These are phyloP conservation scores for Drosophila villosipedis DNA, from an alignment of 2,888 invertebrate genomes.

Conservation along the genomic window DNA sequence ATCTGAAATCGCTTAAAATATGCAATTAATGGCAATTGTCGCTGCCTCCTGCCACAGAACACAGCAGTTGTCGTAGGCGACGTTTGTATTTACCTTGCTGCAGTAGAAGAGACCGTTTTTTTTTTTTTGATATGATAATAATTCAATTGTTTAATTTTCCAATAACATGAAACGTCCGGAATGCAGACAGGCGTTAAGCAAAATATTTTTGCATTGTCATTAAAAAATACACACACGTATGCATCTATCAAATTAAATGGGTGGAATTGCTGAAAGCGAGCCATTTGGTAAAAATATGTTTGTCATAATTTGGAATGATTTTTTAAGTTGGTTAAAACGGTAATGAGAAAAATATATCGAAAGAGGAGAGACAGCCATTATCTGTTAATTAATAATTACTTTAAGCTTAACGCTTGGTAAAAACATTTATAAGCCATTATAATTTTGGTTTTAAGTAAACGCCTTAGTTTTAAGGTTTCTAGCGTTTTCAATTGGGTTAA, in stretches of 20 bases:
- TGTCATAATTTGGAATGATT: background rate
- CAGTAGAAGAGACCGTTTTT: conserved; percentile 27
- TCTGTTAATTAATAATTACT: background rate
- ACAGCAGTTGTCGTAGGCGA: conserved; percentile 43
- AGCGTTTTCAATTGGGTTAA: too few species aligned
- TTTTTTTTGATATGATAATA: conserved; percentile 55
- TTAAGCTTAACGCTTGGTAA: background rate
- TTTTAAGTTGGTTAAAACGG: background rate
- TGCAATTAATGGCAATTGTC: conserved; percentile 75
- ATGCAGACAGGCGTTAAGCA: conserved; percentile 52
- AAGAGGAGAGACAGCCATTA: background rate
- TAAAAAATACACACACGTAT: conserved; percentile 20
- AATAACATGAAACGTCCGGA: conserved; percentile 25
- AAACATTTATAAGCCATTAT: background rate
- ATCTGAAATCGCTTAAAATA: conserved; percentile 64
- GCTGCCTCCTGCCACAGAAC: conserved; percentile 42
- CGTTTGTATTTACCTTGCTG: conserved; percentile 53
- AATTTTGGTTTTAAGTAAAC: background rate
- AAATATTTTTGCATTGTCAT: conserved; percentile 49
- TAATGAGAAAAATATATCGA: background rate
- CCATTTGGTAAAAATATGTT: conserved; percentile 10
- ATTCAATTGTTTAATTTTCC: conserved; percentile 65
- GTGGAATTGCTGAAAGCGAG: background rate
- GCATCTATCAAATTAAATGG: background rate
- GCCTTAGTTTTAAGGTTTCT: background rate